phyloP scores from a whole-genome alignment of 2,113 vertebrate species.

The Podocnemis expansa region DNA sequence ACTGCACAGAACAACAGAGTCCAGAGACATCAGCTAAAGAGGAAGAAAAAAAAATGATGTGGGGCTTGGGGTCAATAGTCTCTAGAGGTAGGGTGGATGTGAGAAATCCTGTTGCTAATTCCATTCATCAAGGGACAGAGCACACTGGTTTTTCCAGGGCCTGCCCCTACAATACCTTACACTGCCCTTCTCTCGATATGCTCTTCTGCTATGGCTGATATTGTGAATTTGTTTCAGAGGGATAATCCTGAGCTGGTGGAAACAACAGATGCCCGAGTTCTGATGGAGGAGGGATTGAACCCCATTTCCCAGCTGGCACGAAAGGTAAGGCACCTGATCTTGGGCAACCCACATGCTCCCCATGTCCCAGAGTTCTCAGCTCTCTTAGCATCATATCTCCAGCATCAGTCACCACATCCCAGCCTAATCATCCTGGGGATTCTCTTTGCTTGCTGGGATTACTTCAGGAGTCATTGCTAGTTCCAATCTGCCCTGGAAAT shows the following conservation, averaged over 20 bases:
- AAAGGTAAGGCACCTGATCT: conserved; percentile 65
- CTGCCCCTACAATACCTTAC: background rate
- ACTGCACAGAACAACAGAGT: background rate
- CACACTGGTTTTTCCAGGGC: background rate
- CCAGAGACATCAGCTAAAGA: background rate
- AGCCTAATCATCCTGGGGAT: background rate
- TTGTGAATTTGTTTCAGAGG: conserved; percentile 63
- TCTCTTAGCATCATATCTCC: too few species aligned
- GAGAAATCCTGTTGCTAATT: background rate
- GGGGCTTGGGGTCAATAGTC: too few species aligned
- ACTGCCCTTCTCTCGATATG: background rate
- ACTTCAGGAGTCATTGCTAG: background rate
- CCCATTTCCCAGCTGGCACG: conserved; percentile 78
- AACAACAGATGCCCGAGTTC: conserved; percentile 32
- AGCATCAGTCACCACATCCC: background rate
- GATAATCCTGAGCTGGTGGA: conserved; percentile 70
- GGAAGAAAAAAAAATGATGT: background rate
- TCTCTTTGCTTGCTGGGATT: background rate
- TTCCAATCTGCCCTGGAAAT: background rate
- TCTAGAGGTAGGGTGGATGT: too few species aligned
- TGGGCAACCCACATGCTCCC: background rate
- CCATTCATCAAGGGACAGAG: background rate
- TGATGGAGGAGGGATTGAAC: conserved; percentile 65
- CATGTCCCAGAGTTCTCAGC: background rate
- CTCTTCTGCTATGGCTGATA: background rate